Percentiles rank a stretch among this genome's conserved stretches.
Evolutionary conservation across 2,113 vertebrate genomes (phyloP).

Genomic region (Tupaia chinensis): DNA sequence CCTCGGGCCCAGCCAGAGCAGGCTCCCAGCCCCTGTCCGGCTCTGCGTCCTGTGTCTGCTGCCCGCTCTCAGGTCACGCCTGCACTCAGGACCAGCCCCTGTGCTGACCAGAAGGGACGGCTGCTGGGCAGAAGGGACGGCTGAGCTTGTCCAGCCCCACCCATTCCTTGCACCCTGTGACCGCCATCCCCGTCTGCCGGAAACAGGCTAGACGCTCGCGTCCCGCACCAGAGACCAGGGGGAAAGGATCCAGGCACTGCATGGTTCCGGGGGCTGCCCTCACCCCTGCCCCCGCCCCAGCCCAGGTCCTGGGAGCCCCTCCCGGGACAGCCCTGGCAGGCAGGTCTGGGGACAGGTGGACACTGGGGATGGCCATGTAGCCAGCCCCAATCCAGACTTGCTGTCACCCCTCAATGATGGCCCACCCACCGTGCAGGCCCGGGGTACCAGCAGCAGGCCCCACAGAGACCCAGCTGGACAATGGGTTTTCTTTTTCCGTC

Average conservation of each 20-base stretch:
- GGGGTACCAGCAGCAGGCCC: not conserved
- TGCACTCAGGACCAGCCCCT: fast-evolving
- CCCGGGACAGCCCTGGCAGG: not conserved
- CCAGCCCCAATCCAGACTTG: fast-evolving
- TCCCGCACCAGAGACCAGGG: no score
- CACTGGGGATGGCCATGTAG: not conserved
- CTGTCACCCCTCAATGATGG: no score
- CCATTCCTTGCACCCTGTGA: fast-evolving
- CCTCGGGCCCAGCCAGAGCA: no score
- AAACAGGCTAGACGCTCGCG: no score
- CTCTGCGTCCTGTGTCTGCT: fast-evolving
- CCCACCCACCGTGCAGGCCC: not conserved
- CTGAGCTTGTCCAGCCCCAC: no score
- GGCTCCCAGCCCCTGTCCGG: fast-evolving
- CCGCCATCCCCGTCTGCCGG: not conserved
- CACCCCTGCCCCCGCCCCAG: no score
- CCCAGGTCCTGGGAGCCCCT: no score
- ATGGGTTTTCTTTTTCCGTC: fast-evolving
- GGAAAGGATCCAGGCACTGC: no score
- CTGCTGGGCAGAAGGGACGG: fast-evolving
- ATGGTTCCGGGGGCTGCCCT: not conserved
- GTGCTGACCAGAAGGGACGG: fast-evolving
- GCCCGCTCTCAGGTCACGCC: fast-evolving
- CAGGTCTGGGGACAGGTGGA: fast-evolving
- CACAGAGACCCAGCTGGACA: fast-evolving